These are phyloP conservation scores for Calidris pygmaea DNA, from an alignment of 2,113 vertebrate genomes.

Conservation along the genomic window DNA sequence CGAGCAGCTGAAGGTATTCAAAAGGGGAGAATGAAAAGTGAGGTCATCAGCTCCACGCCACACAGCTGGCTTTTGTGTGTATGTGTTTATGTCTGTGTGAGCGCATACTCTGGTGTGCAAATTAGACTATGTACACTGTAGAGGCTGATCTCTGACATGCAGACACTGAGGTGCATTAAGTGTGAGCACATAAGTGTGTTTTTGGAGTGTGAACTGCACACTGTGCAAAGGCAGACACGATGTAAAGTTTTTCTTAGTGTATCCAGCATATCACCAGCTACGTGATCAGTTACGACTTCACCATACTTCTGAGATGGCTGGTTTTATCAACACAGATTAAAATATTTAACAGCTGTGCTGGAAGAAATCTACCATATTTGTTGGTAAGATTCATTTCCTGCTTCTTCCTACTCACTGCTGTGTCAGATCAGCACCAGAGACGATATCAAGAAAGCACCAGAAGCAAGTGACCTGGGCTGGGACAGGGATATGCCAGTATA, in stretches of 20 bases:
- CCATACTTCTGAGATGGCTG: not conserved
- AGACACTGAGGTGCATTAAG: not conserved
- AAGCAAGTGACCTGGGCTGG: not conserved
- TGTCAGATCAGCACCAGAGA: not conserved
- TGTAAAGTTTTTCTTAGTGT: not conserved
- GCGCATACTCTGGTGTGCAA: not conserved
- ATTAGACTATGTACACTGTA: not conserved
- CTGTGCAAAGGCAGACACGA: not conserved
- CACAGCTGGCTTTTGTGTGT: not conserved
- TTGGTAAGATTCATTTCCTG: not conserved
- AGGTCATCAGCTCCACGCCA: not conserved
- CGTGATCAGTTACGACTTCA: not conserved
- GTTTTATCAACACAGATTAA: not conserved
- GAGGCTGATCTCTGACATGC: not conserved
- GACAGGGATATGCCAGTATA: not conserved
- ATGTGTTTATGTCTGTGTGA: not conserved
- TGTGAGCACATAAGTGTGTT: rapidly evolving
- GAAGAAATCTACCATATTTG: not conserved
- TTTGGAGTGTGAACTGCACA: not conserved
- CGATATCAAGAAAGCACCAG: not conserved
- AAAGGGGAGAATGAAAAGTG: not conserved
- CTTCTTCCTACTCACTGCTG: not conserved
- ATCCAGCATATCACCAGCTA: not conserved
- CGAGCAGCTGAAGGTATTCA: not conserved
- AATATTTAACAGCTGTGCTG: not conserved